These are phyloP conservation scores for Oncorhynchus masou DNA, from an alignment of 2,113 vertebrate species.

Conservation along the genomic window DNA sequence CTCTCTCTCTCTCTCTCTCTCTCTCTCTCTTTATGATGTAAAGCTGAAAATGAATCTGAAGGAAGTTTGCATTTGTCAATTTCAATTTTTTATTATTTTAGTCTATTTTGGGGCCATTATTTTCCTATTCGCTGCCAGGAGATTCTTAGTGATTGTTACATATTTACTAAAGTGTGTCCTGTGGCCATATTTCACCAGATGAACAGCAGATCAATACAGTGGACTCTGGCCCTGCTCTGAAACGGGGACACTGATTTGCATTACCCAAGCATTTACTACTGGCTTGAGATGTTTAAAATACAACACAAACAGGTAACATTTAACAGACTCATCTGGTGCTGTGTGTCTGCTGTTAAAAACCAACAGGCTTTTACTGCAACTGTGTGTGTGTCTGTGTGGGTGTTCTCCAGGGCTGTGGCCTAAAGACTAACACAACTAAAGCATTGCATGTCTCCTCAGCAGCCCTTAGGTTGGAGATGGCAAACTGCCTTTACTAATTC, in stretches of 20 bases:
- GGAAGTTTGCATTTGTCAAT: neutral
- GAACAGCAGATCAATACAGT: neutral
- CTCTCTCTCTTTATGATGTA: too few species aligned
- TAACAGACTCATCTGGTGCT: slow-evolving; percentile 52
- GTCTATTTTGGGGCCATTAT: neutral
- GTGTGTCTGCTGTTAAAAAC: slow-evolving; percentile 31
- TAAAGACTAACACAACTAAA: slow-evolving; percentile 32
- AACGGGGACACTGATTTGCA: neutral
- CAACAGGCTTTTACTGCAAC: neutral
- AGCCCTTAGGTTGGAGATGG: slow-evolving; percentile 43
- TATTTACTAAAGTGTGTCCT: neutral
- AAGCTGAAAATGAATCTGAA: neutral
- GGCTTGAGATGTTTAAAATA: too few species aligned
- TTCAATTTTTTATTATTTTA: neutral
- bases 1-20: too few species aligned
- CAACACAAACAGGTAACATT: too few species aligned
- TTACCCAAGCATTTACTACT: slow-evolving; percentile 9
- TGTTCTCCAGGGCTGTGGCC: neutral
- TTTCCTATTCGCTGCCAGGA: neutral
- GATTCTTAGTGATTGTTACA: neutral
- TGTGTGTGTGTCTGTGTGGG: neutral
- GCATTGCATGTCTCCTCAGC: slow-evolving; percentile 44
- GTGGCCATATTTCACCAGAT: neutral
- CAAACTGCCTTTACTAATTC: slow-evolving; percentile 60
- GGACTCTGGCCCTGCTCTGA: neutral